These are phyloP conservation scores for Sapajus apella DNA, from an alignment of 2,113 vertebrate genomes.

Conservation along the genomic window DNA sequence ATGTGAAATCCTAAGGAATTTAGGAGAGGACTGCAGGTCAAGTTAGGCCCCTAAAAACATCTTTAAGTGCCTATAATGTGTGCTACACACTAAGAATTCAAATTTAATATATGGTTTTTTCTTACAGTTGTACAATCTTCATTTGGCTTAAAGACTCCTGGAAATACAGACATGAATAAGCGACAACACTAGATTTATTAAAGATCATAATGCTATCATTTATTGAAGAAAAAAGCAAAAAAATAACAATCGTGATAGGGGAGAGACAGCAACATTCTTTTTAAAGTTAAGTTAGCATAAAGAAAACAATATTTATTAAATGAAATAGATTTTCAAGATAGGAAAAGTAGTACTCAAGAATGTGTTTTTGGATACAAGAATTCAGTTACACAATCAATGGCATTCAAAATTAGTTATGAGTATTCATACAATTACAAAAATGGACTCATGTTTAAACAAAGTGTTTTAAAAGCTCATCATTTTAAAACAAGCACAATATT, in stretches of 20 bases:
- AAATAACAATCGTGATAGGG: background rate
- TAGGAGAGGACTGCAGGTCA: background rate
- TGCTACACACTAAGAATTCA: background rate
- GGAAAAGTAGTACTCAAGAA: constrained; percentile 34
- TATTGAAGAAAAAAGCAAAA: constrained; percentile 44
- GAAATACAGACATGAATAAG: constrained; percentile 8
- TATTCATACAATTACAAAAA: constrained; percentile 50
- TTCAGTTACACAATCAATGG: constrained; percentile 38
- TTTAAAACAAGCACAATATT: constrained; percentile 9
- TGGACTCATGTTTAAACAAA: background rate
- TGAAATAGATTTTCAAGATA: constrained; percentile 32
- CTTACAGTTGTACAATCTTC: background rate
- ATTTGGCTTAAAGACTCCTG: background rate
- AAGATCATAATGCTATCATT: constrained; percentile 45
- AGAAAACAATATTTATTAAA: background rate
- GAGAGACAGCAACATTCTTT: background rate
- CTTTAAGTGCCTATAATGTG: background rate
- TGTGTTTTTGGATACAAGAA: constrained; percentile 40
- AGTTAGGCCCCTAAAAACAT: background rate
- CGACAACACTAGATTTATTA: constrained; percentile 21
- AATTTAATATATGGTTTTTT: background rate
- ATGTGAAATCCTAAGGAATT: background rate
- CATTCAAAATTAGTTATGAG: background rate
- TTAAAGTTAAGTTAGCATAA: constrained; percentile 35
- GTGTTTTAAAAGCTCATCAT: constrained; percentile 24